phyloP scores from a whole-genome alignment of 2,888 invertebrate species.

The Caradrina clavipalpis region DNA sequence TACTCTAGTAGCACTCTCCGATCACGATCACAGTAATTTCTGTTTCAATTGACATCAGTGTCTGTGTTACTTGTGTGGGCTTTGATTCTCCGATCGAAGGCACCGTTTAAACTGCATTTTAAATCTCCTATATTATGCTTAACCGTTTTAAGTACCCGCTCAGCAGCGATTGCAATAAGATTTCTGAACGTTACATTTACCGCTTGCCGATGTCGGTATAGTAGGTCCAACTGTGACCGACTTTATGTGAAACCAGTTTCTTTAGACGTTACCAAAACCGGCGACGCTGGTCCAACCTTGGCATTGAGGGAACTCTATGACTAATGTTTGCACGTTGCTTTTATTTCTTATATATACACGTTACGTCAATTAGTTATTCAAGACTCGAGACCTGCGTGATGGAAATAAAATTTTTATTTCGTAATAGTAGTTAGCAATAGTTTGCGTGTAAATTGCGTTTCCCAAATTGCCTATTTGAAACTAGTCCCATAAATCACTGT shows the following conservation, averaged over 20 bases:
- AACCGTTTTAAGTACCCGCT: conserved; percentile 61
- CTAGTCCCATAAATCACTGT: conserved; percentile 49
- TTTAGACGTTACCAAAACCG: conserved; percentile 73
- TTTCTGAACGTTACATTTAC: conserved; percentile 67
- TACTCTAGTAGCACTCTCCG: conserved; percentile 27
- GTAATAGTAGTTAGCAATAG: conserved; percentile 60
- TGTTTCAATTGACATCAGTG: conserved; percentile 56
- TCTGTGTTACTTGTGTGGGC: conserved; percentile 39
- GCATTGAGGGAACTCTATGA: conserved; percentile 85
- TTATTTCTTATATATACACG: conserved; percentile 53
- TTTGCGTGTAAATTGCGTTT: conserved; percentile 62
- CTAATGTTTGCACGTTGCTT: conserved; percentile 73
- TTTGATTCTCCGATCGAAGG: conserved; percentile 31
- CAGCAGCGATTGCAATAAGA: conserved; percentile 57
- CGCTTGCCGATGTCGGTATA: conserved; percentile 59
- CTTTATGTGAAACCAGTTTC: conserved; percentile 79
- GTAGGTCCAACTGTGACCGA: conserved; percentile 71
- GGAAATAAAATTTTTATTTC: conserved; percentile 62
- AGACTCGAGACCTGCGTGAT: conserved; percentile 65
- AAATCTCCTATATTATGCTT: conserved; percentile 43
- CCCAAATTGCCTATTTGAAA: conserved; percentile 39
- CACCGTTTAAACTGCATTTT: conserved; percentile 62
- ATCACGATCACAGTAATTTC: conserved; percentile 54
- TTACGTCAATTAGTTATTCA: conserved; percentile 66
- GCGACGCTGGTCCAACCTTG: conserved; percentile 79